A percentile compares a stretch with the other conserved stretches of the same genome.
Evolutionary conservation across 2,113 vertebrate species (phyloP).

Genomic region (Cervus canadensis): DNA sequence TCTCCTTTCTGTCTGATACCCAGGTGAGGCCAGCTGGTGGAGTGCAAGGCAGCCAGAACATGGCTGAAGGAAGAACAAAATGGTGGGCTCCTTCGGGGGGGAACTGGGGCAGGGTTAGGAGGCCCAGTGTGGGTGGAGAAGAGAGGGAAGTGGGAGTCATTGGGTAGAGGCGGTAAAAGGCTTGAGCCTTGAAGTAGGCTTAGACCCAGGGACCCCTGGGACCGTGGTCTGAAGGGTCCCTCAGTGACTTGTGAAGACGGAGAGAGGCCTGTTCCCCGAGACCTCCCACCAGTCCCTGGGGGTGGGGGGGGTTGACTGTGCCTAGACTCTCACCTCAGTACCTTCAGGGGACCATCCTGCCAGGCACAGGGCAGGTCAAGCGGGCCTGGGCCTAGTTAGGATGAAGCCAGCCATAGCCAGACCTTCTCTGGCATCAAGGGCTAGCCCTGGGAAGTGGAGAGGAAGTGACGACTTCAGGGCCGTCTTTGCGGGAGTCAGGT

Average conservation of each 20-base stretch:
- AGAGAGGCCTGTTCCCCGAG: neutral
- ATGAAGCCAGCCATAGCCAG: neutral
- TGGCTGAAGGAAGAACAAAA: conserved; percentile 14
- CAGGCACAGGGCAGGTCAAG: fast-evolving
- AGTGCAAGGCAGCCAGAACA: neutral
- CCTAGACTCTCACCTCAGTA: neutral
- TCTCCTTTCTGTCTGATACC: neutral
- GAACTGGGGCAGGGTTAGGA: neutral
- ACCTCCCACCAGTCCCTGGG: too few relatives aligned
- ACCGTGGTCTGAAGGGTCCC: neutral
- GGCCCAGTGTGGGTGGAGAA: neutral
- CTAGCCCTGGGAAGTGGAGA: neutral
- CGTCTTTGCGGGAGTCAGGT: neutral
- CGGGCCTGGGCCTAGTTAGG: neutral
- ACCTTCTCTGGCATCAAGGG: neutral
- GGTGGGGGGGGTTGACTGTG: neutral
- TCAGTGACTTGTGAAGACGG: too few relatives aligned
- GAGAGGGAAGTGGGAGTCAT: fast-evolving
- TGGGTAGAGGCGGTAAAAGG: neutral
- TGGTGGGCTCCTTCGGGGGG: neutral
- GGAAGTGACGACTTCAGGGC: too few relatives aligned
- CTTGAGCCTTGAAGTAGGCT: neutral
- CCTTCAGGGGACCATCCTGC: neutral
- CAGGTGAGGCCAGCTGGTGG: too few relatives aligned
- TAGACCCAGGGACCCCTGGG: neutral